Evolutionary conservation across 2,113 vertebrate genomes (phyloP), one percentile per base, ranked within the genome.

Genomic region (Collichthys lucidus): DNA sequence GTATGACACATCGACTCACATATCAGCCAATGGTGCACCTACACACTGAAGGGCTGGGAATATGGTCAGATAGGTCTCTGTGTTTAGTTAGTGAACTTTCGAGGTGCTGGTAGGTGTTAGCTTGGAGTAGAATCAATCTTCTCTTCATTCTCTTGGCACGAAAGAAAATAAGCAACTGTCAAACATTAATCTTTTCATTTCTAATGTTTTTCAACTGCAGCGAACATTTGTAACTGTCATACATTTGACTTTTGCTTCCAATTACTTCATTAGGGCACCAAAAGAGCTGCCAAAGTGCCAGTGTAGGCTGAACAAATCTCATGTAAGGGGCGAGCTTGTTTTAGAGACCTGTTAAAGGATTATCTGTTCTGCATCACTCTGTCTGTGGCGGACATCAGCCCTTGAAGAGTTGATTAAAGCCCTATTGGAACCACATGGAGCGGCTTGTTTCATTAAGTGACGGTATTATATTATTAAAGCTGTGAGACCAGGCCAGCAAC

Each of bases 371-470:
- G 57, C 44, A 60, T 70, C 14, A 8, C 64, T 61, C 67, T 53
- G 57, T 80, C 55, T 47, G 70, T 35, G 47, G 68, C 50, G 65
- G 63, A 82, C 44, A 56, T 55, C 57, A 56, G 50, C n/a, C 16
- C 71, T 82, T 67, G 2, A 59, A 66, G 71, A 52, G 22, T 65
- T 46, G 55, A 84, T 63, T 77, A 74, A 26, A 66, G 44, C 46
- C 65, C 57, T 66, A 67, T 70, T 90, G 60, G 68, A 84, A 86
- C 83, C 83, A 89, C 77, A 82, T 84, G 85, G 55, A 76, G 53
- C 6, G 19, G 71, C 77, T 81, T 78, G 70, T 85, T 90, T 86
- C 60, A 77, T 84, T 62, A 75, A 85, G 59, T 49, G 64, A 60
- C 26, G 26, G 74, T 31, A 82, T 88, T 85, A 69, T 83, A 62